phyloP scores from a whole-genome alignment of 2,797 vertebrate species.

The Macropus fuliginosus region DNA sequence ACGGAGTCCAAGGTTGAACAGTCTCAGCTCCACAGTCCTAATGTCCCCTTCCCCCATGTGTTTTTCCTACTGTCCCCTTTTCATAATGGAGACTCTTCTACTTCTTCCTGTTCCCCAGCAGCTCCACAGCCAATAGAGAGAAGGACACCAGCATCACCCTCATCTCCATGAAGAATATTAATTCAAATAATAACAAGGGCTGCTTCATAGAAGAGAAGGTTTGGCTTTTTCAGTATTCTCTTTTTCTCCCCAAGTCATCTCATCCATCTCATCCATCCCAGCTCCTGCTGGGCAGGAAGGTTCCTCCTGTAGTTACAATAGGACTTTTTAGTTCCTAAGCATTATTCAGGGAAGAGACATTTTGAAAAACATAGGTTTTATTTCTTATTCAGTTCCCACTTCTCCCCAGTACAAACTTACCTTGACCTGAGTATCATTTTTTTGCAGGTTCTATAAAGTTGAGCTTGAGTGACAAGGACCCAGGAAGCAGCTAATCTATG shows the following conservation, averaged over 20 bases:
- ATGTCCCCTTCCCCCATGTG: background rate
- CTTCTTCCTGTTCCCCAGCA: slow-evolving; percentile 74
- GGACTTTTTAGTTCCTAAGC: background rate
- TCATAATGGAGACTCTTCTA: slow-evolving; percentile 2
- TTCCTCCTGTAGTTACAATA: background rate
- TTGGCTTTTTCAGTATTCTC: slow-evolving; percentile 17
- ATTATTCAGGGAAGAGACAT: slow-evolving; percentile 16
- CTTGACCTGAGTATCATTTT: slow-evolving; percentile 36
- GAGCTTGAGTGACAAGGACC: background rate
- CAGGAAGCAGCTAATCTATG: slow-evolving; percentile 33
- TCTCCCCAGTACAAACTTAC: slow-evolving; percentile 9
- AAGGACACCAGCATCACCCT: slow-evolving; percentile 85
- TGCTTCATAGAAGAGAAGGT: slow-evolving; percentile 82
- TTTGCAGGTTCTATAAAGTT: slow-evolving; percentile 77
- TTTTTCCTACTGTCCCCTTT: background rate
- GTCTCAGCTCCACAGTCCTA: background rate
- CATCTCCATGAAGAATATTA: slow-evolving; percentile 88
- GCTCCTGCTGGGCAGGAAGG: background rate
- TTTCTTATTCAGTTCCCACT: background rate
- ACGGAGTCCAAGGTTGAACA: background rate
- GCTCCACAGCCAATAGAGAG: slow-evolving; percentile 79
- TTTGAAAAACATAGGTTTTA: slow-evolving; percentile 33
- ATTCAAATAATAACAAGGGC: slow-evolving; percentile 84
- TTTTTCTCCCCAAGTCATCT: background rate
- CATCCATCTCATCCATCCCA: background rate